phyloP scores from a whole-genome alignment of 2,888 invertebrate genomes.

The Ischnus inquisitorius region DNA sequence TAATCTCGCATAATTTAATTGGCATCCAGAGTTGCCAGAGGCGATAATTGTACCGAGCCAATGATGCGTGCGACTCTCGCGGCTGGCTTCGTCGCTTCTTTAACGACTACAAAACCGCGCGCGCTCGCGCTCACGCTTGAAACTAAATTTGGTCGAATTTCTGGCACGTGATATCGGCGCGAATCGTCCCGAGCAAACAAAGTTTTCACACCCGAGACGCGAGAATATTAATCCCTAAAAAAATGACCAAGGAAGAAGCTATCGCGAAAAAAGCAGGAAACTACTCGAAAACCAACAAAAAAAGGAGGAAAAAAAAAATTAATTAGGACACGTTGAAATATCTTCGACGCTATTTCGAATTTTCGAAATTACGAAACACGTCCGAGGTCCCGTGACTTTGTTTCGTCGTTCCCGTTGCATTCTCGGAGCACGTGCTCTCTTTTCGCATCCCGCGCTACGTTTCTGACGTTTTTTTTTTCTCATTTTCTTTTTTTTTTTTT shows the following conservation, averaged over 20 bases:
- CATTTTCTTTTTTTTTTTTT: conserved; percentile 14
- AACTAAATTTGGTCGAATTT: conserved; percentile 59
- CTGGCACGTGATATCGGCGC: conserved; percentile 51
- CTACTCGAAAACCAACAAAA: conserved; percentile 4
- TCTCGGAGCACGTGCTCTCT: conserved; percentile 16
- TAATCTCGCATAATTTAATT: conserved; percentile 5
- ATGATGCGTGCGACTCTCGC: conserved; percentile 25
- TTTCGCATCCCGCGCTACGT: not conserved
- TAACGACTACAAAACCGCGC: conserved; percentile 10
- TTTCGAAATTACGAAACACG: conserved; percentile 49
- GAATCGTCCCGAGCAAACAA: conserved; percentile 2
- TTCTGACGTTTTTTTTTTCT: not conserved
- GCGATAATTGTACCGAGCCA: conserved; percentile 33
- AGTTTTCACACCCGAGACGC: not conserved
- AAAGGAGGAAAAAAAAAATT: not conserved
- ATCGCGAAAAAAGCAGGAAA: not conserved
- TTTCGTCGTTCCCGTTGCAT: conserved; percentile 37
- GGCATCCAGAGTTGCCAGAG: not conserved
- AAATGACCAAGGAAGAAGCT: conserved; percentile 5
- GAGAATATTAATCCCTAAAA: not conserved
- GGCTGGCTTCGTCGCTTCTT: conserved; percentile 19
- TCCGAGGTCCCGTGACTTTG: conserved; percentile 12
- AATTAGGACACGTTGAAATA: conserved; percentile 20
- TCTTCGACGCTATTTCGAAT: conserved; percentile 44
- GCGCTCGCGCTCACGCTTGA: conserved; percentile 16